phyloP scores from a whole-genome alignment of 2,888 invertebrate genomes.

The Leucophora obtusa region DNA sequence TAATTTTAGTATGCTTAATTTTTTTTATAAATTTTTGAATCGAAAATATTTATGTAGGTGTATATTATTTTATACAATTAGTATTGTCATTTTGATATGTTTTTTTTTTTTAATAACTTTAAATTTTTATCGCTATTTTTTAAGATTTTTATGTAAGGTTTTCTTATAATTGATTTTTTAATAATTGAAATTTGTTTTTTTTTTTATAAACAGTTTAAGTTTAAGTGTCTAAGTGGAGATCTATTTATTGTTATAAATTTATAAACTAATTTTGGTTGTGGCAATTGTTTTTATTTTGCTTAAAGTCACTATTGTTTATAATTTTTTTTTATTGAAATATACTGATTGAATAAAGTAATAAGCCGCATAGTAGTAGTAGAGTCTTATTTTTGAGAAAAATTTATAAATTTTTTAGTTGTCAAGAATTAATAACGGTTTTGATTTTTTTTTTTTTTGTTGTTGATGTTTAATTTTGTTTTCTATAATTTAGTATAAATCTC shows the following conservation, averaged over 20 bases:
- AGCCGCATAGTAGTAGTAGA: constrained; percentile 40
- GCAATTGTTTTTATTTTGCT: not conserved
- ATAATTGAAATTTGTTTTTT: not conserved
- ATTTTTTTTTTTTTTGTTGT: constrained; percentile 20
- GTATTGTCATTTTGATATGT: constrained; percentile 79
- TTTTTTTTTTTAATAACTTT: constrained; percentile 64
- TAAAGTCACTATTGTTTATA: constrained; percentile 20
- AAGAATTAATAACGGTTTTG: constrained; percentile 1
- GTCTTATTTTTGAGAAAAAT: constrained; percentile 34
- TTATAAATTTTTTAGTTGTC: constrained; percentile 10
- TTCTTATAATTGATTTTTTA: constrained; percentile 72
- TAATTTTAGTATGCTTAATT: not conserved
- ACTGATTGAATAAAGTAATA: constrained; percentile 51
- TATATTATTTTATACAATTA: constrained; percentile 73
- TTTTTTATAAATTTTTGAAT: constrained; percentile 1
- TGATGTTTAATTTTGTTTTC: constrained; percentile 32
- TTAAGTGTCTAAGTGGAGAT: not conserved
- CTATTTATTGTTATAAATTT: not conserved
- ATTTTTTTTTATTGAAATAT: constrained; percentile 32
- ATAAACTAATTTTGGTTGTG: constrained; percentile 1
- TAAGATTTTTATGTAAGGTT: constrained; percentile 65
- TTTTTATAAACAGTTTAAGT: not conserved
- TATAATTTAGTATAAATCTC: constrained; percentile 46
- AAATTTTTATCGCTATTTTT: constrained; percentile 4
- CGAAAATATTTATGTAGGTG: not conserved